Evolutionary conservation across 2,888 invertebrate genomes (phyloP), one percentile per base, ranked within the genome.

Genomic region (Lagria hirta): DNA sequence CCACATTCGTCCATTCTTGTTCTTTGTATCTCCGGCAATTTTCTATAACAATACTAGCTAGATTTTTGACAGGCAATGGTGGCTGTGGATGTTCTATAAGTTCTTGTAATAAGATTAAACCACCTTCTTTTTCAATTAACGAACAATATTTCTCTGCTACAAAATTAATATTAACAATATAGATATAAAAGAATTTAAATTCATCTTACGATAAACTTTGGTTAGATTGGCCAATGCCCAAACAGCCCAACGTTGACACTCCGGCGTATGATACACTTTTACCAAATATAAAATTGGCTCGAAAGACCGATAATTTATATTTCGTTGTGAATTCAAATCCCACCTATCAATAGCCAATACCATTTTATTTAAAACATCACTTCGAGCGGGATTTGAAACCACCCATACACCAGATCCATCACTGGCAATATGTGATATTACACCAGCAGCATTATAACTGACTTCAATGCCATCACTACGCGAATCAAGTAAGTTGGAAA

Each of bases 201-300:
- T 40, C 7, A 6, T 85, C 88, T 84, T 72, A 89, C 92, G 88
- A 69, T 93, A 92, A 15, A 94, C 90, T 45, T 81, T 86, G 29
- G 97, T 98, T 48, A 98, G 81, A 74, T 98, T 98, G 30, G 96
- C 95, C 45, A 98, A 76, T 0, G 97, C 97, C 97, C 97, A 98
- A 4, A 89, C 87, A 2, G 96, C 95, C 97, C 97, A 97, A 68
- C 92, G 87, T 69, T 94, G 94, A 69, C 93, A 94, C 68, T 90
- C 85, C 1, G 91, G 88, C 1, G 94, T 93, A 65, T 93, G 89
- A 58, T 86, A 83, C 37, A 87, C 83, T 48, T 82, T 78, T 27
- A 95, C 79, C 48, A 98, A 75, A 50, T 88, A 81, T 13, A 98
- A 75, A 48, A 98, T 94, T 1, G 98, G 98, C 66, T 92, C 87